phyloP scores from a whole-genome alignment of 2,888 invertebrate species.

The Patella depressa region DNA sequence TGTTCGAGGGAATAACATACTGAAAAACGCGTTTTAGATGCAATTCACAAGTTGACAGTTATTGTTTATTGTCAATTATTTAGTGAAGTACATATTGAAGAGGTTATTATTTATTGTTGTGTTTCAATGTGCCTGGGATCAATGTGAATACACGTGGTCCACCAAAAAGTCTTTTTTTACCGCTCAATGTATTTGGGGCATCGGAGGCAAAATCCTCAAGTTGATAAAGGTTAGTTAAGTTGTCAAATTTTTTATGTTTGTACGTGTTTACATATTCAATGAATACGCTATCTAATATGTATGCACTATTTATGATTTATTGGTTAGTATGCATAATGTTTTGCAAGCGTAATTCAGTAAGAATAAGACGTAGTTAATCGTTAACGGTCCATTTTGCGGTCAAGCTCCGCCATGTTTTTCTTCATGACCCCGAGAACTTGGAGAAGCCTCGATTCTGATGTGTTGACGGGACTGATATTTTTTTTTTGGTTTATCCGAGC shows the following conservation, averaged over 20 bases:
- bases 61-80: slow-evolving; percentile 8
- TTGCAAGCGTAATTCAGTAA: no score
- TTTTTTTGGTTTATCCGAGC: no score
- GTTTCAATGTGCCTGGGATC: slow-evolving; percentile 1
- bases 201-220: not conserved
- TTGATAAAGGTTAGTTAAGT: not conserved
- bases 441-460: not conserved
- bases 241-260: not conserved
- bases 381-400: slow-evolving; percentile 9
- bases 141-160: slow-evolving; percentile 8
- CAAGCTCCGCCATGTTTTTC: slow-evolving; percentile 8
- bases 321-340: no score
- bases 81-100: not conserved
- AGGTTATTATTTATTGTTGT: slow-evolving; percentile 9
- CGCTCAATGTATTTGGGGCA: slow-evolving; percentile 9
- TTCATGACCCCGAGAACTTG: slow-evolving; percentile 8
- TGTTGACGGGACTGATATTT: no score
- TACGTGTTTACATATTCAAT: not conserved
- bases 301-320: no score
- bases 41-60: slow-evolving; percentile 15
- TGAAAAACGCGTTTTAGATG: not conserved
- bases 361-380: not conserved
- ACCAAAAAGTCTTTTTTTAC: not conserved
- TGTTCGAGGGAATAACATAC: slow-evolving; percentile 14
- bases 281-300: not conserved